These are phyloP conservation scores for Pharmacophagus antenor DNA, from an alignment of 2,888 invertebrate species.

Conservation along the genomic window DNA sequence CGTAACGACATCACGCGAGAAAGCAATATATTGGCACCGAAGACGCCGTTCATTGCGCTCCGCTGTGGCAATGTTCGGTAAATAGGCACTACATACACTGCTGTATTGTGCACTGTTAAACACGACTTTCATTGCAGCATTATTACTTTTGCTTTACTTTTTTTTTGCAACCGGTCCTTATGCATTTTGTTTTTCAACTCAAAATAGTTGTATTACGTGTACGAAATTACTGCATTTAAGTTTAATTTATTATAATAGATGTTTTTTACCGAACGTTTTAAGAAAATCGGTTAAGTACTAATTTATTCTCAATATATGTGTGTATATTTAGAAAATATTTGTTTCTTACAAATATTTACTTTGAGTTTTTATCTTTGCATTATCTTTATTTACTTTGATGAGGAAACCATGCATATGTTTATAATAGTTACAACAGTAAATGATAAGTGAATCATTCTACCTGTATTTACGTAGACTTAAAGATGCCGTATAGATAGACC, in stretches of 20 bases:
- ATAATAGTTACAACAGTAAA: too few species aligned
- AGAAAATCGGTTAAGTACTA: too few species aligned
- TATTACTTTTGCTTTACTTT: conserved; percentile 22
- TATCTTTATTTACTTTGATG: too few species aligned
- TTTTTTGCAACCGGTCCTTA: conserved; percentile 2
- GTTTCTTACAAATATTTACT: too few species aligned
- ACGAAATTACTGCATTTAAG: background rate
- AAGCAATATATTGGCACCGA: conserved; percentile 74
- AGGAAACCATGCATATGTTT: too few species aligned
- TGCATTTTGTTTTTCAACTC: conserved; percentile 14
- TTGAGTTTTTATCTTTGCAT: too few species aligned
- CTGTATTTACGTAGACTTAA: too few species aligned
- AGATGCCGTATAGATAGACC: too few species aligned
- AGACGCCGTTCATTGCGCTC: conserved; percentile 66
- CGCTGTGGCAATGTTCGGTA: conserved; percentile 38
- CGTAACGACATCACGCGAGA: conserved; percentile 76
- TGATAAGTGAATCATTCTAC: too few species aligned
- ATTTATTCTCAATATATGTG: too few species aligned
- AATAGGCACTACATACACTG: conserved; percentile 25
- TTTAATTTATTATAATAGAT: background rate
- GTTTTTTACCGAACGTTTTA: too few species aligned
- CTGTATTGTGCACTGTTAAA: conserved; percentile 24
- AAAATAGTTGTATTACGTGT: conserved; percentile 19
- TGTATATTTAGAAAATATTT: too few species aligned
- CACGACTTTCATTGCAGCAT: conserved; percentile 26